These are phyloP conservation scores for Brachionus rubens DNA, from an alignment of 1,140 invertebrate genomes.

Conservation along the genomic window DNA sequence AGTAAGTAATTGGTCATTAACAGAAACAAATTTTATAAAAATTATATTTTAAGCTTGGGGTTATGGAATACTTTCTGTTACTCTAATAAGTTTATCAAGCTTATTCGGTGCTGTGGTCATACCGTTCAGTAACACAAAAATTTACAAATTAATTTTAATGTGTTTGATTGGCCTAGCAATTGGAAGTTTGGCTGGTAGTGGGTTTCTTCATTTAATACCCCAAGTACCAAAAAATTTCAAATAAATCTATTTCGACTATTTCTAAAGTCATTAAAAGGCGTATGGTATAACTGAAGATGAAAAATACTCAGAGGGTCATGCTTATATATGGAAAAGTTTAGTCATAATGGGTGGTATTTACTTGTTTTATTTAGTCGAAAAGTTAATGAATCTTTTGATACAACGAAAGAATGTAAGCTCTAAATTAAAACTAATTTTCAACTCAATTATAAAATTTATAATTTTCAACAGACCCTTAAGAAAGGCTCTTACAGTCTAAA, in stretches of 20 bases:
- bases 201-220: conserved; percentile 83
- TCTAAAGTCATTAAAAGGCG: conserved; percentile 42
- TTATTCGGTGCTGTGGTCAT: conserved; percentile 75
- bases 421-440: too few relatives aligned
- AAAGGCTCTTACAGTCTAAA: not conserved
- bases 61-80: conserved; percentile 39
- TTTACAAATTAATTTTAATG: conserved; percentile 83
- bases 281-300: conserved; percentile 48
- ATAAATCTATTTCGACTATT: too few relatives aligned
- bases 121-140: conserved; percentile 80
- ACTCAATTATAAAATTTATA: not conserved
- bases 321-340: conserved; percentile 74
- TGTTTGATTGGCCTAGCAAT: conserved; percentile 86
- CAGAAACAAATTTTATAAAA: not conserved
- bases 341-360: conserved; percentile 76
- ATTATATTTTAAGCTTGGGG: conserved; percentile 33
- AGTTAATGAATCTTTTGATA: conserved; percentile 63
- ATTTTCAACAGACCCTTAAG: not conserved
- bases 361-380: conserved; percentile 81
- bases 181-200: conserved; percentile 83
- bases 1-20: too few relatives aligned
- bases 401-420: not conserved
- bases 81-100: conserved; percentile 76
- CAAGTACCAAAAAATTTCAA: too few relatives aligned
- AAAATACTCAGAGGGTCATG: conserved; percentile 47